Base-by-base conservation (phyloP, 2,888 invertebrate species). In the Scaptomyza caliginosa region DNA sequence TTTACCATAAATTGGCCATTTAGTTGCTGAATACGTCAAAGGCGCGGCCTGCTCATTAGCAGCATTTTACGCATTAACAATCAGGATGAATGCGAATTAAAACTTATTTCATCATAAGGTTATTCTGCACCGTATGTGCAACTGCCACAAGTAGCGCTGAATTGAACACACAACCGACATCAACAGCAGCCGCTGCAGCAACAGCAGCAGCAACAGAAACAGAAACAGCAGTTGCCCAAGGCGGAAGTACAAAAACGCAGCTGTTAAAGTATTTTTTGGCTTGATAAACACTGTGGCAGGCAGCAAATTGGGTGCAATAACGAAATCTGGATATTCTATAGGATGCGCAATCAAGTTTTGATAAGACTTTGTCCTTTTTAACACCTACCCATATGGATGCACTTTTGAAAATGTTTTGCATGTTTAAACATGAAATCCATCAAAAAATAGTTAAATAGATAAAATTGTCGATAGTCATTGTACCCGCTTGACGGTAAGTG, bases 231-330 rank as follows among this genome's bases (percentile, higher is more conserved):
- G 49, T 42, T 30, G 51, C 64, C 58, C 24, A 30, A 36, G 54
- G 73, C 80, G 77, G 83, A 82, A 69, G 54, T 40, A 38, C 65
- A 48, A 17, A 49, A 49, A 40, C 65, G 49, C 80, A 28, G 43
- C 55, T 67, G 62, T 39, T 62, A 38, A 57, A 55, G 64, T 45
- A 57, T 55, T 54, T 60, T 58, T 68, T 38, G 36, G 30, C 8
- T 42, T 46, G 17, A 32, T 39, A 24, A 32, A 30, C 38, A 4
- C n/a, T 13, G 39, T 43, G 40, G 26, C 23, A 32, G 26, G 54
- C 19, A 36, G 7, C n/a, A 16, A 10, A 16, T 11, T 28, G 26
- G 17, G 16, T 46, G 17, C 21, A 21, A 16, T 8, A 30, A 23
- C 32, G 52, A 64, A n/a, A 5, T 1, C 0, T 3, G 16, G 4